Conservation (phyloP, 2,113 vertebrate species). For the Oxygymnocypris stewartii region DNA sequence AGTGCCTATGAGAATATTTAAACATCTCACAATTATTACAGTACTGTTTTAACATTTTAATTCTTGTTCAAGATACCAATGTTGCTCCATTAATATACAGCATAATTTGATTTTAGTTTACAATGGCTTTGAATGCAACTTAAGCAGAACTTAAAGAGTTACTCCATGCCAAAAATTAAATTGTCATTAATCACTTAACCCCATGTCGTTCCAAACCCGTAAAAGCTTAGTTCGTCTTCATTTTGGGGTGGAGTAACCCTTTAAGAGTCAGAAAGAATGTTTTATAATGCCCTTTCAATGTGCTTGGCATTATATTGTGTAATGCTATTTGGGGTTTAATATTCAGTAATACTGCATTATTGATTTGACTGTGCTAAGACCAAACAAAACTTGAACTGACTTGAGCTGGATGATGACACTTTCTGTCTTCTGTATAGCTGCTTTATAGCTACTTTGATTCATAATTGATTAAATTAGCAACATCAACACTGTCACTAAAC, state of each 20-base stretch:
- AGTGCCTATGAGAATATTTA: background rate
- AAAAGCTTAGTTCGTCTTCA: too few relatives aligned
- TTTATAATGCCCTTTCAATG: background rate
- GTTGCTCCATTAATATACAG: background rate
- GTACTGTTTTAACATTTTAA: background rate
- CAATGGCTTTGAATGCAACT: background rate
- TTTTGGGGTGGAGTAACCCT: too few relatives aligned
- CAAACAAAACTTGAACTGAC: too few relatives aligned
- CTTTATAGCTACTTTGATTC: background rate
- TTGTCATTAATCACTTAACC: too few relatives aligned
- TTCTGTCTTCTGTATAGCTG: background rate
- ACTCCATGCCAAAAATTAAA: too few relatives aligned
- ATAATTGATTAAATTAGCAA: background rate
- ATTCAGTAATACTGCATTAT: too few relatives aligned
- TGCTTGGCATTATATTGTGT: background rate
- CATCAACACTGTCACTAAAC: background rate
- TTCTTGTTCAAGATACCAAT: background rate
- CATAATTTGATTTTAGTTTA: background rate
- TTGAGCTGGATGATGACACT: too few relatives aligned
- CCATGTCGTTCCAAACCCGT: too few relatives aligned
- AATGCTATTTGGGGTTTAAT: background rate
- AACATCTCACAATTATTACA: background rate
- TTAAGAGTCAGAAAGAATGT: too few relatives aligned
- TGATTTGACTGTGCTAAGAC: too few relatives aligned
- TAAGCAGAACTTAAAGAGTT: too few relatives aligned